phyloP scores from a whole-genome alignment of 1,140 invertebrate species.

The Mactra quadrangularis region DNA sequence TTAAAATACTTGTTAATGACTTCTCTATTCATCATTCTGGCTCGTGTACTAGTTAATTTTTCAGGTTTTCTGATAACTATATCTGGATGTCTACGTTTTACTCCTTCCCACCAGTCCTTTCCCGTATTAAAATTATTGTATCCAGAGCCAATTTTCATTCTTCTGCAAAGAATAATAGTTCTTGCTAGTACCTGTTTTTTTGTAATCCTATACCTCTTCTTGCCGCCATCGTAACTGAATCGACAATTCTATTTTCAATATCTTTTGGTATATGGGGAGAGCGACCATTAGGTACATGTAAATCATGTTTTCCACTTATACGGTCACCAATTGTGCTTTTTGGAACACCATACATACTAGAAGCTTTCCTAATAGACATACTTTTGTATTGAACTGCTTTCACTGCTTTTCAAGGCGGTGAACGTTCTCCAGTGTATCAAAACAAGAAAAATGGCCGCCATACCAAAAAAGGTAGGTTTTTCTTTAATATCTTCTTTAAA shows the following conservation, averaged over 20 bases:
- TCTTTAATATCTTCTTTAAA: too few species aligned
- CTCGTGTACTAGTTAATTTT: conserved; percentile 44
- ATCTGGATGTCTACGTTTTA: conserved; percentile 54
- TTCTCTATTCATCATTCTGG: conserved; percentile 52
- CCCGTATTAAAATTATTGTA: conserved; percentile 54
- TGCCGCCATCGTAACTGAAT: conserved; percentile 16
- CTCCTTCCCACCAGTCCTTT: conserved; percentile 62
- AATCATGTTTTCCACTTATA: conserved; percentile 29
- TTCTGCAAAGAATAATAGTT: conserved; percentile 41
- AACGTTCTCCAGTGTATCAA: too few species aligned
- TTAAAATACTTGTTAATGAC: conserved; percentile 54
- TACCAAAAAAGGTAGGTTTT: too few species aligned
- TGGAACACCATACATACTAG: conserved; percentile 24
- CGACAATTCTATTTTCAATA: conserved; percentile 56
- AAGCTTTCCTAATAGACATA: conserved; percentile 45
- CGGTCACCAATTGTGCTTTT: conserved; percentile 58
- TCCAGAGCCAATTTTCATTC: conserved; percentile 22
- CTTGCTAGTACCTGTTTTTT: conserved; percentile 43
- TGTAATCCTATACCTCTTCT: conserved; percentile 53
- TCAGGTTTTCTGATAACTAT: conserved; percentile 57
- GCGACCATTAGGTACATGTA: conserved; percentile 17
- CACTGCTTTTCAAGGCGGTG: neutral
- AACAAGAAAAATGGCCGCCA: too few species aligned
- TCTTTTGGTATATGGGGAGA: conserved; percentile 36
- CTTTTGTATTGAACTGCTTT: conserved; percentile 31